Percentiles rank a stretch among this genome's conserved stretches.
Evolutionary conservation across 2,797 vertebrate species (phyloP).

Genomic region (Linurgus olivaceus): DNA sequence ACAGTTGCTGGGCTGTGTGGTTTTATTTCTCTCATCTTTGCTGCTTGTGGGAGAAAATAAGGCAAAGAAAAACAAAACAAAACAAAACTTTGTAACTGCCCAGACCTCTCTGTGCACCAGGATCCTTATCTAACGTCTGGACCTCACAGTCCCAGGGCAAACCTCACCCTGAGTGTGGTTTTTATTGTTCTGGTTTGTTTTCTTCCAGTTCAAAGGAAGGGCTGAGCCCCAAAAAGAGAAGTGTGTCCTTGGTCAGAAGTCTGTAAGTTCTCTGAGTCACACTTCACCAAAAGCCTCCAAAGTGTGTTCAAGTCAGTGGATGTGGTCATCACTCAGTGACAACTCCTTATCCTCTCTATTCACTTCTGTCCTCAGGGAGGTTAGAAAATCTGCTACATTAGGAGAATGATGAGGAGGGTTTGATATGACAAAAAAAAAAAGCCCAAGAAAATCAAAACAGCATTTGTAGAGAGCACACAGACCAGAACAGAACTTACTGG

Average conservation of each 20-base stretch:
- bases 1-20: not conserved
- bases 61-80: not conserved
- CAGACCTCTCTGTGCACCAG: not conserved
- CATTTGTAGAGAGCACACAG: slow-evolving; percentile 2
- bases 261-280: not conserved
- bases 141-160: slow-evolving; percentile 1
- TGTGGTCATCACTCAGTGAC: not conserved
- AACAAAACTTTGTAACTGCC: not conserved
- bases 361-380: not conserved
- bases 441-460: not conserved
- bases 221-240: slow-evolving; percentile 37
- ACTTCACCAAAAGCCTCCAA: not conserved
- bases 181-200: slow-evolving; percentile 50
- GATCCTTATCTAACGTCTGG: slow-evolving; percentile 15
- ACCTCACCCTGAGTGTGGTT: slow-evolving; percentile 17
- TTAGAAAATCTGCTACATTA: not conserved
- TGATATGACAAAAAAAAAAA: not conserved
- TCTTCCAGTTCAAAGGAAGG: slow-evolving; percentile 47
- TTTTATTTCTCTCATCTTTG: not conserved
- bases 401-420: not conserved
- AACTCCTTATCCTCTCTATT: not conserved
- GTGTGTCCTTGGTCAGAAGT: not conserved
- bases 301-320: not conserved
- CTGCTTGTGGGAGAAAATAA: not conserved
- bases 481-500: not conserved